Percentiles rank a stretch among this genome's conserved stretches.
Evolutionary conservation across 2,797 vertebrate genomes (phyloP).

Genomic region (Emydoidea blandingii): DNA sequence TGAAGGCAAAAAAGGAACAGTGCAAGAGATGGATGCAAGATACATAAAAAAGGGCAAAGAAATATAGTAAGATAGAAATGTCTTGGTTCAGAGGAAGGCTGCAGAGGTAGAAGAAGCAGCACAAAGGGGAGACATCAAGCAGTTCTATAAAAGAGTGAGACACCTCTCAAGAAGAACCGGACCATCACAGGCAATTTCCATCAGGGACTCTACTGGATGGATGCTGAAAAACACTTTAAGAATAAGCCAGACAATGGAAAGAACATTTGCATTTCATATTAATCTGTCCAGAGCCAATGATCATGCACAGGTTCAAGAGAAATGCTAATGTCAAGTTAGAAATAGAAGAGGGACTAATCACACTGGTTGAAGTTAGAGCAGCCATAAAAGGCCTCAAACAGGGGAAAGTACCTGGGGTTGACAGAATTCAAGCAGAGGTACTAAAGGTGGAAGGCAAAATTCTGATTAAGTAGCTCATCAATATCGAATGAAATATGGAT

Average conservation of each 20-base stretch:
- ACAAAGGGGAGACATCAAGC: background rate
- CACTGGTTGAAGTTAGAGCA: background rate
- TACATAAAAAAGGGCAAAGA: background rate
- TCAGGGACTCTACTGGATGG: background rate
- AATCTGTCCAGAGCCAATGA: background rate
- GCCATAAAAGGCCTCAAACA: background rate
- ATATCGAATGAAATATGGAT: background rate
- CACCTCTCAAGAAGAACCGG: background rate
- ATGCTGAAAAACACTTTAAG: background rate
- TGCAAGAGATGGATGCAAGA: background rate
- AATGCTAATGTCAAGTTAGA: background rate
- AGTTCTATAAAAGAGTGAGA: background rate
- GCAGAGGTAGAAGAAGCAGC: background rate
- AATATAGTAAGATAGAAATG: background rate
- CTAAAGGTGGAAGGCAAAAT: background rate
- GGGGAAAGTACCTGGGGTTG: background rate
- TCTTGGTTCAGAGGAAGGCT: background rate
- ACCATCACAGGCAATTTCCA: background rate
- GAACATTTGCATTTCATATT: background rate
- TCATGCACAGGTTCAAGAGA: background rate
- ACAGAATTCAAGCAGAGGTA: background rate
- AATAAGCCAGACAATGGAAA: background rate
- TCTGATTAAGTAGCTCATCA: background rate
- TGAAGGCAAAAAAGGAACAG: background rate
- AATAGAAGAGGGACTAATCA: background rate